Evolutionary conservation across 1,140 invertebrate genomes (phyloP).

Genomic region (Lasioglossum albipes): DNA sequence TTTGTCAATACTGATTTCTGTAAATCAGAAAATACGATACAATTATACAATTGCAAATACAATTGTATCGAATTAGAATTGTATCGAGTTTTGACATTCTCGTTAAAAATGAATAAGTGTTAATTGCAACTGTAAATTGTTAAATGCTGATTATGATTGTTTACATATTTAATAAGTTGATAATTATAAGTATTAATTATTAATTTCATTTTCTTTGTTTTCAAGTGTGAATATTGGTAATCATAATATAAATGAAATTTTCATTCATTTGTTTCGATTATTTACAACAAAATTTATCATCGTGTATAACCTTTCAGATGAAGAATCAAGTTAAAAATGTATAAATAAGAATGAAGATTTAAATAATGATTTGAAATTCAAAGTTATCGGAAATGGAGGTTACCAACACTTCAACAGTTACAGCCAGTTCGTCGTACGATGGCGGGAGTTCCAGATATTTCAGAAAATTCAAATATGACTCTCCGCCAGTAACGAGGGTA

Average conservation of each 20-base stretch:
- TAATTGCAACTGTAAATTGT: neutral
- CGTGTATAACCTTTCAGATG: neutral
- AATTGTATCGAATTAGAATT: too few relatives aligned
- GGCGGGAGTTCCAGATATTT: conserved; percentile 65
- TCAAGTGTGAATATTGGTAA: neutral
- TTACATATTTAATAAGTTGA: neutral
- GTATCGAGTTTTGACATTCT: neutral
- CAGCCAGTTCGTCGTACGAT: conserved; percentile 45
- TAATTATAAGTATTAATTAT: neutral
- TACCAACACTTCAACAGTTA: conserved; percentile 52
- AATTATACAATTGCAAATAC: too few relatives aligned
- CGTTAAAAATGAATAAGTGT: neutral
- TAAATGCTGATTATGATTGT: neutral
- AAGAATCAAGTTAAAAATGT: neutral
- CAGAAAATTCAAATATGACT: conserved; percentile 72
- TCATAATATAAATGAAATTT: too few relatives aligned
- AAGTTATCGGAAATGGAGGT: conserved; percentile 15
- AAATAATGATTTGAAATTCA: neutral
- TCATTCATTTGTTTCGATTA: neutral
- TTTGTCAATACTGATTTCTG: too few relatives aligned
- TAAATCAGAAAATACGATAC: too few relatives aligned
- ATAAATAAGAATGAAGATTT: neutral
- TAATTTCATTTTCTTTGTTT: neutral
- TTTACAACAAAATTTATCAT: neutral
- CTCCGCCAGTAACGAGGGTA: conserved; percentile 71